phyloP scores from a whole-genome alignment of 2,797 vertebrate species.

The Linurgus olivaceus region DNA sequence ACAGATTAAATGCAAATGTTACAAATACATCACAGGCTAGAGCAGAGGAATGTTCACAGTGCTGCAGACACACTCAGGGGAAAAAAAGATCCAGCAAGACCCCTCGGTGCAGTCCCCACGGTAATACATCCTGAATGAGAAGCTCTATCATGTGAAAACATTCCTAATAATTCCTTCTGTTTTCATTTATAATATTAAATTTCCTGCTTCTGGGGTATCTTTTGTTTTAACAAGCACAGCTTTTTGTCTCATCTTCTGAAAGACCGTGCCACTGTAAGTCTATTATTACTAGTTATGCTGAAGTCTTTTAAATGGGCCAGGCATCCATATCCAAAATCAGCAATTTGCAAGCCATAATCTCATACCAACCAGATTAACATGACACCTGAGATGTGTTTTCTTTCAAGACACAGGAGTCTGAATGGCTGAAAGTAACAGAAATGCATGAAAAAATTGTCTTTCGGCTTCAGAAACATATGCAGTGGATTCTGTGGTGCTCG shows the following conservation, averaged over 20 bases:
- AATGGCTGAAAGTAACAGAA: conserved; percentile 37
- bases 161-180: conserved; percentile 52
- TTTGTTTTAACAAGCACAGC: conserved; percentile 41
- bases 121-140: neutral
- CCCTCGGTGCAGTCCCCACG: neutral
- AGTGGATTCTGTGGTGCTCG: neutral
- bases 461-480: neutral
- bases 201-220: conserved; percentile 55
- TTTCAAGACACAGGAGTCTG: conserved; percentile 17
- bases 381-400: conserved; percentile 69
- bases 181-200: conserved; percentile 67
- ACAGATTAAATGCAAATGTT: conserved; percentile 48
- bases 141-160: conserved; percentile 13
- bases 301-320: conserved; percentile 23
- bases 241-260: conserved; percentile 6
- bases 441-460: neutral
- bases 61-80: neutral
- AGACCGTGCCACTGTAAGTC: neutral
- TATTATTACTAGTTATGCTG: conserved; percentile 50
- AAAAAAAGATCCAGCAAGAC: neutral
- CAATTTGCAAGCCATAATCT: conserved; percentile 60
- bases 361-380: conserved; percentile 53
- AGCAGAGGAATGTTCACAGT: neutral
- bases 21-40: conserved; percentile 27
- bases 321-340: conserved; percentile 59